Evolutionary conservation across 2,888 invertebrate genomes (phyloP), one percentile per base, ranked within the genome.

Genomic region (Meiosimyza platycephala): DNA sequence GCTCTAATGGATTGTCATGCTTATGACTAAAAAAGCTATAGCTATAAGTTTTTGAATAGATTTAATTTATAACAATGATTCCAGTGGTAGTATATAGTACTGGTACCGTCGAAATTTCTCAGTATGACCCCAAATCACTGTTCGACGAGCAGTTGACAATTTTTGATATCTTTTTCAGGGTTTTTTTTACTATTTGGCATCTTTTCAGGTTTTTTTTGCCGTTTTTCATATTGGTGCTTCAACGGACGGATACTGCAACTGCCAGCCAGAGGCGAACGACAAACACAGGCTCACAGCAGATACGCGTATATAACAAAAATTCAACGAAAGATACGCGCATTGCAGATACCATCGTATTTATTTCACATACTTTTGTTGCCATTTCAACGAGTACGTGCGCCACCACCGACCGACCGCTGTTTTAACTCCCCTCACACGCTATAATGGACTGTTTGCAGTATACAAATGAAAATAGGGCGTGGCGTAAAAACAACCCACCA

Each of bases 251-350:
- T 40, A n/a, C 47, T 55, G 54, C 52, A 47, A 48, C 13, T 28
- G 22, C 51, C 64, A 15, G 51, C 40, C 40, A 40, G 6, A 5
- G 40, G 6, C 64, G 28, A 48, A 51, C 51, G 64, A 51, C 64
- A 28, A 13, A 16, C 52, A 40, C 11, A 22, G 40, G 22, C 18
- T 9, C 60, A 60, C 47, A 62, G 33, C n/a, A 62, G 60, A 62
- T 40, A 62, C 60, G 16, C 60, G 40, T 40, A 40, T 9, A 9
- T 40, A 40, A 40, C 40, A 40, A 9, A 40, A 40, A 40, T 40
- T 40, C 40, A 40, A 40, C 40, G 9, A 40, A 7, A 40, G 66
- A 66, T 54, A 66, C 66, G 66, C 66, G 66, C n/a, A 65, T 28
- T 65, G 65, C 65, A 51, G 51, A 40, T 62, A 28, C 33, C 40